A percentile compares a stretch with the other conserved stretches of the same genome.
Conservation (phyloP, 2,113 vertebrate species). For the Aldabrachelys gigantea region DNA sequence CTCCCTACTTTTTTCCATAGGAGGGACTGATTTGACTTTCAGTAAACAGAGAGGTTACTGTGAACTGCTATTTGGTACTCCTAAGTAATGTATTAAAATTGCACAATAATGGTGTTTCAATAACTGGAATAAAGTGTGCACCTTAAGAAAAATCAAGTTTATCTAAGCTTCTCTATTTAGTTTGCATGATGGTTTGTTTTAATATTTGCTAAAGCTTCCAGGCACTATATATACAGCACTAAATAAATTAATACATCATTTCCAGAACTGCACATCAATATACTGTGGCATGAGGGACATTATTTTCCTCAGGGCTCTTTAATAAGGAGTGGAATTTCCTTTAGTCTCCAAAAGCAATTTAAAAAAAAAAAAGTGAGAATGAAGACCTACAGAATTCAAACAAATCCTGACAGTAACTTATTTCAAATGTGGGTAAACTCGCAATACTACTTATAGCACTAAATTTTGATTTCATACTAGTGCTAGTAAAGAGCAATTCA, state of each 20-base stretch:
- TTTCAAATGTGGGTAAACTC: background rate
- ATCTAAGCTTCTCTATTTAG: background rate
- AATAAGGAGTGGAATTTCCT: background rate
- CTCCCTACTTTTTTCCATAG: background rate
- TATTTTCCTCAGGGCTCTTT: background rate
- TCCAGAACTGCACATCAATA: background rate
- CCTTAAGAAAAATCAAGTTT: background rate
- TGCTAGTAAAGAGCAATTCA: background rate
- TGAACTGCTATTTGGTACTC: background rate
- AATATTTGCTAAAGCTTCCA: background rate
- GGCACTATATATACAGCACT: background rate
- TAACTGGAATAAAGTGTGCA: background rate
- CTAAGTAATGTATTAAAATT: background rate
- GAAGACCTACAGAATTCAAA: background rate
- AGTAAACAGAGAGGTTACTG: background rate
- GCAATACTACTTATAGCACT: background rate
- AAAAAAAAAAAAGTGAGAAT: background rate
- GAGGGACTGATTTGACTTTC: background rate
- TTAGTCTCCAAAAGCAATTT: constrained; percentile 26
- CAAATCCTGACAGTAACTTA: background rate
- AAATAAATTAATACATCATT: background rate
- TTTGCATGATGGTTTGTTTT: background rate
- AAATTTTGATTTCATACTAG: background rate
- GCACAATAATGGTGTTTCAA: background rate
- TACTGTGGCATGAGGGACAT: background rate